Evolutionary conservation across 2,797 vertebrate species (phyloP).

Genomic region (Hypotaenidia okinawae): DNA sequence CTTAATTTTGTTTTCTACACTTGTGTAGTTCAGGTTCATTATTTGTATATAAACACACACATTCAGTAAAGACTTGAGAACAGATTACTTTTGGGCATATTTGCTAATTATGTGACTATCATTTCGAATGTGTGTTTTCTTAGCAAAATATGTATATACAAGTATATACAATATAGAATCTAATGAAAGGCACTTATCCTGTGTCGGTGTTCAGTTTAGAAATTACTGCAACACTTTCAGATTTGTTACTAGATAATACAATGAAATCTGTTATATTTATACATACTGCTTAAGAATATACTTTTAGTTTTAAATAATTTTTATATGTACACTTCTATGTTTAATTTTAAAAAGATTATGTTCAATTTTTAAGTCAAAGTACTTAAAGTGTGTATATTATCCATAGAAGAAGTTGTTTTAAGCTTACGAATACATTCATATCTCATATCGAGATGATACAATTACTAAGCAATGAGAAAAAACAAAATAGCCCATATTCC

Average conservation of each 20-base stretch:
- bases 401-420: conserved; percentile 81
- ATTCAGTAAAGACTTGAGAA: conserved; percentile 58
- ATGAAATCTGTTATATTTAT: conserved; percentile 88
- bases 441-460: conserved; percentile 80
- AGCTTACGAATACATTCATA: conserved; percentile 78
- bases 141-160: conserved; percentile 64
- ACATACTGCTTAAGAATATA: conserved; percentile 84
- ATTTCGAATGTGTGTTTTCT: conserved; percentile 72
- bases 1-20: conserved; percentile 57
- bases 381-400: conserved; percentile 86
- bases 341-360: conserved; percentile 83
- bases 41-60: conserved; percentile 71
- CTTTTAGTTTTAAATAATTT: conserved; percentile 86
- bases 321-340: conserved; percentile 84
- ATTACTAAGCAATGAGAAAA: conserved; percentile 59
- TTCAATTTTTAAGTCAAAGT: conserved; percentile 81
- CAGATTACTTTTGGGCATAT: conserved; percentile 62
- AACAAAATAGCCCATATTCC: conserved; percentile 62
- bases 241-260: conserved; percentile 87
- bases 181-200: conserved; percentile 69
- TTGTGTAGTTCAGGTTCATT: conserved; percentile 70
- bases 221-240: conserved; percentile 85
- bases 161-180: conserved; percentile 80
- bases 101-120: conserved; percentile 58
- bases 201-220: conserved; percentile 79